Percentiles rank a stretch among this genome's conserved stretches.
phyloP scores from a whole-genome alignment of 2,113 vertebrate genomes.

The Strix aluco region DNA sequence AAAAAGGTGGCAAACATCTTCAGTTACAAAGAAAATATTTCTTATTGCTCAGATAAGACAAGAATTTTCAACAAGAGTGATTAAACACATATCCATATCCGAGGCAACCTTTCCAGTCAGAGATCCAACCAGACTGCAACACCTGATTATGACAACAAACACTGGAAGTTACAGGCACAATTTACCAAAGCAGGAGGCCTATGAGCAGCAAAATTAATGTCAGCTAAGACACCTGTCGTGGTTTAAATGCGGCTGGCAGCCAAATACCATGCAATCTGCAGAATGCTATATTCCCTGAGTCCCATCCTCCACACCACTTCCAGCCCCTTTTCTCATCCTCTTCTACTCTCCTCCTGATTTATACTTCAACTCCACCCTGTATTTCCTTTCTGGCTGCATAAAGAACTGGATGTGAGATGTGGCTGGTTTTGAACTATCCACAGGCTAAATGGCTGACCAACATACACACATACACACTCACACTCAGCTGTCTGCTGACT shows the following conservation, averaged over 20 bases:
- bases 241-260: no score
- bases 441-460: neutral
- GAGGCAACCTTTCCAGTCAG: neutral
- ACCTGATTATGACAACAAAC: neutral
- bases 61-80: neutral
- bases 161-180: neutral
- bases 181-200: neutral
- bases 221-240: neutral
- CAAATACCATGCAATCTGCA: neutral
- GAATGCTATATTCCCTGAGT: rapidly evolving
- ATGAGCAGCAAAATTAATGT: neutral
- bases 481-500: neutral
- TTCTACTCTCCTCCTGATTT: neutral
- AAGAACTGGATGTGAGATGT: neutral
- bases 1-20: neutral
- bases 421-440: neutral
- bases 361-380: neutral
- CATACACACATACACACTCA: neutral
- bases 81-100: neutral
- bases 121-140: neutral
- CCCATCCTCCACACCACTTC: neutral
- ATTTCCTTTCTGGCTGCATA: neutral
- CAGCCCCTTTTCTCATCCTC: neutral
- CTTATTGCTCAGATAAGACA: neutral
- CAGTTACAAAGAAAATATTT: neutral